Percentiles rank a stretch among this genome's conserved stretches.
phyloP scores from a whole-genome alignment of 2,888 invertebrate genomes.

The Tyria jacobaeae region DNA sequence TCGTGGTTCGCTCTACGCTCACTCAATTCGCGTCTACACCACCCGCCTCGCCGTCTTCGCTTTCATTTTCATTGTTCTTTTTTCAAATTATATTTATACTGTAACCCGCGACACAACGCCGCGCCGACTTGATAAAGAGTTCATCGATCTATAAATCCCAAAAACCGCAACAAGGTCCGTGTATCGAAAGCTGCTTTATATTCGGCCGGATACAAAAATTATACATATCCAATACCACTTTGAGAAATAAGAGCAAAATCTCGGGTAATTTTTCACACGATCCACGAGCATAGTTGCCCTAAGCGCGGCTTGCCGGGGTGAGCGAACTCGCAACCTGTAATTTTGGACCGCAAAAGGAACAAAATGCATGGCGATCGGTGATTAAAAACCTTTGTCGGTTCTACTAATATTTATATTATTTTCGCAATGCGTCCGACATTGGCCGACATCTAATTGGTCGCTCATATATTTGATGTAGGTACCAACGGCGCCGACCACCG shows the following conservation, averaged over 20 bases:
- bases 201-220: constrained; percentile 78
- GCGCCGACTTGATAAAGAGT: constrained; percentile 40
- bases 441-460: constrained; percentile 85
- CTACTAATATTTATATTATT: constrained; percentile 87
- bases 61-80: constrained; percentile 78
- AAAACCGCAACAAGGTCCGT: constrained; percentile 51
- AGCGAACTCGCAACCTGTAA: constrained; percentile 85
- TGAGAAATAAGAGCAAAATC: constrained; percentile 81
- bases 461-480: constrained; percentile 77
- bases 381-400: constrained; percentile 87
- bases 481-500: constrained; percentile 76
- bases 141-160: constrained; percentile 48
- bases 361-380: constrained; percentile 83
- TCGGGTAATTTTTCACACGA: constrained; percentile 85
- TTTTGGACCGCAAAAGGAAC: constrained; percentile 86
- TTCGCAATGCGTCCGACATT: constrained; percentile 84
- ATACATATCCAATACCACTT: constrained; percentile 81
- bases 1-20: constrained; percentile 40
- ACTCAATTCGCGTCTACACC: constrained; percentile 36
- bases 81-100: constrained; percentile 61
- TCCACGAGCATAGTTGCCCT: constrained; percentile 83
- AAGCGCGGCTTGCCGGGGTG: constrained; percentile 81
- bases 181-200: constrained; percentile 53
- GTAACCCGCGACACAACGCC: constrained; percentile 36
- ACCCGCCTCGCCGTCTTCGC: constrained; percentile 49